Evolutionary conservation across 2,113 vertebrate species (phyloP), one percentile per base, ranked within the genome.

Genomic region (Asarcornis scutulata): DNA sequence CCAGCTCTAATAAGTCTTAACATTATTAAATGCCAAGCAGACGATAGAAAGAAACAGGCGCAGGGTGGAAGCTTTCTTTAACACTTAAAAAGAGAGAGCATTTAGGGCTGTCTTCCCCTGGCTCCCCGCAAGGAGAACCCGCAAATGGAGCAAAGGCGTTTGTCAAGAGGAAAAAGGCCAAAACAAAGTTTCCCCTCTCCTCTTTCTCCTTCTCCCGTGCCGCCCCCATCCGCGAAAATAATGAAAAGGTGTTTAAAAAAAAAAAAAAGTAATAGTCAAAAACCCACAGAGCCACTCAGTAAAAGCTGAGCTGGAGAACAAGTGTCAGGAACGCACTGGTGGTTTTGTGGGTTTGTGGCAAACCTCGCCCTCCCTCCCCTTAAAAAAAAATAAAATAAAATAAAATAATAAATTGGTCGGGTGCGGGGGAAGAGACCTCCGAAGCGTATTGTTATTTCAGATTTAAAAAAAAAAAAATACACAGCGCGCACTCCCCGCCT

Each of bases 1-100:
- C 98, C 97, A 98, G 98, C 98, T 99, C 98, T 99, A 99, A 99
- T 99, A 99, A 99, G 98, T 99, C 98, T 99, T 99, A 99, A 99
- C 98, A 97, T 99, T 99, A 99, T 99, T 99, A 99, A 99, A 98
- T 98, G 98, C 98, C 98, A 99, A 98, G 98, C 98, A 98, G 98
- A 98, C 98, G 98, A 98, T 97, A 98, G 98, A 98, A 97, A 98
- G 97, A 98, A 99, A 98, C 98, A 98, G 94, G 97, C 97, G 97
- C 97, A 97, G 97, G 97, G 97, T 98, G 97, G 98, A 98, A 98
- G 97, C 97, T 98, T 98, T 98, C 97, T 98, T 98, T 98, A 98
- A 97, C 96, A 96, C 96, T 98, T 97, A 97, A 98, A 98, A 98
- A 98, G 94, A 91, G 96, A 96, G 96, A 97, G 98, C 94, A 95